These are phyloP conservation scores for Cylloceria caligata DNA, from an alignment of 2,888 invertebrate species.

Conservation along the genomic window DNA sequence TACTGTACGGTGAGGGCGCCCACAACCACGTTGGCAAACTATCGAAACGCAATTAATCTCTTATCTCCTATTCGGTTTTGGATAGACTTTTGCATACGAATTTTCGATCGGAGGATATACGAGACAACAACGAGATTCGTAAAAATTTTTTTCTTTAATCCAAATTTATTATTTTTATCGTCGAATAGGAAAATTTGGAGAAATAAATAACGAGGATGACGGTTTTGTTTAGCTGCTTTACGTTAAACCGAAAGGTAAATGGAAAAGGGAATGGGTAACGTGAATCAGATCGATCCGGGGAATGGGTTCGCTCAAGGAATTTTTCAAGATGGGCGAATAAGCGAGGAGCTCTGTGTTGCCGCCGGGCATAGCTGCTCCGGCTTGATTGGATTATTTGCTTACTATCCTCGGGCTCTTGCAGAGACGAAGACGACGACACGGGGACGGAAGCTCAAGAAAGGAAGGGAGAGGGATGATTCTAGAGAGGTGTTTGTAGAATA, in stretches of 20 bases:
- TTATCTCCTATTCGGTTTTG: constrained; percentile 22
- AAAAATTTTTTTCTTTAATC: neutral
- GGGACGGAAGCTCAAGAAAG: constrained; percentile 51
- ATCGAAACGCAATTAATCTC: constrained; percentile 60
- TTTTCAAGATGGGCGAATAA: constrained; percentile 44
- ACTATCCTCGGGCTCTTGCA: constrained; percentile 68
- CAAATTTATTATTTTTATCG: neutral
- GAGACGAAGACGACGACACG: constrained; percentile 55
- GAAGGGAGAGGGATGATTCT: constrained; percentile 52
- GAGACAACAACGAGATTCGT: constrained; percentile 3
- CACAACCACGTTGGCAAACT: constrained; percentile 45
- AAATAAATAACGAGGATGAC: neutral
- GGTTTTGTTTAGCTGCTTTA: neutral
- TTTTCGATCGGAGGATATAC: constrained; percentile 1
- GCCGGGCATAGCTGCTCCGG: constrained; percentile 47
- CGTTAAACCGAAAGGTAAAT: constrained; percentile 6
- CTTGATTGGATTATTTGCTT: constrained; percentile 80
- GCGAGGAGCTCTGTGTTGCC: constrained; percentile 38
- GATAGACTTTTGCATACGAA: constrained; percentile 39
- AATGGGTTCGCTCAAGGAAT: constrained; percentile 38
- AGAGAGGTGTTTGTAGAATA: constrained; percentile 58
- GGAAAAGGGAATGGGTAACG: neutral
- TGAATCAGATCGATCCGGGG: constrained; percentile 3
- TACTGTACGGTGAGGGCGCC: constrained; percentile 2
- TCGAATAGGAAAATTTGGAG: neutral